A percentile compares a stretch with the other conserved stretches of the same genome.
phyloP scores from a whole-genome alignment of 1,140 invertebrate genomes.

The Frieseomelitta varia region DNA sequence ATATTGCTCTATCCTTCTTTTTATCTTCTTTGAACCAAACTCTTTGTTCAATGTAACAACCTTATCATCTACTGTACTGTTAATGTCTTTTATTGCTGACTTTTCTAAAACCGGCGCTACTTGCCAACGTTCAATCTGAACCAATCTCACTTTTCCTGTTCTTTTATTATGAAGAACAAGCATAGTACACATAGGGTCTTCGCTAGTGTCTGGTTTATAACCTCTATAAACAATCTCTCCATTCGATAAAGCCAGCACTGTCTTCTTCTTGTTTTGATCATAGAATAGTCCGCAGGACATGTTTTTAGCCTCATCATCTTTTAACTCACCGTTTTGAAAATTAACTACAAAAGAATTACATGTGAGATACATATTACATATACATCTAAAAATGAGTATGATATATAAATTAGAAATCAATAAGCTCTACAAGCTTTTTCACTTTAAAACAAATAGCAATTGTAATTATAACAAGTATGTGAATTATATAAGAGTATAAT shows the following conservation, averaged over 20 bases:
- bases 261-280: conserved; percentile 68
- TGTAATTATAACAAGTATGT: not conserved
- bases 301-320: conserved; percentile 70
- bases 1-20: conserved; percentile 80
- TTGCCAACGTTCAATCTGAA: conserved; percentile 75
- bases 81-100: conserved; percentile 34
- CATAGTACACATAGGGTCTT: conserved; percentile 74
- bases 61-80: conserved; percentile 52
- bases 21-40: conserved; percentile 83
- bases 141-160: conserved; percentile 73
- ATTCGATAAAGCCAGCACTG: conserved; percentile 74
- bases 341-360: conserved; percentile 70
- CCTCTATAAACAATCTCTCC: conserved; percentile 77
- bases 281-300: conserved; percentile 75
- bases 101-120: conserved; percentile 75
- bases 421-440: not conserved
- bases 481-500: not conserved
- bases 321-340: conserved; percentile 77
- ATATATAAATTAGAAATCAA: not conserved
- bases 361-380: not conserved
- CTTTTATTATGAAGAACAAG: conserved; percentile 77
- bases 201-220: conserved; percentile 66
- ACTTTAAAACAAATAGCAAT: not conserved
- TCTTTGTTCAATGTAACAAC: conserved; percentile 78
- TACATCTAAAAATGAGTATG: not conserved